Conservation (phyloP, 2,113 vertebrate species). For the Myocastor coypus region DNA sequence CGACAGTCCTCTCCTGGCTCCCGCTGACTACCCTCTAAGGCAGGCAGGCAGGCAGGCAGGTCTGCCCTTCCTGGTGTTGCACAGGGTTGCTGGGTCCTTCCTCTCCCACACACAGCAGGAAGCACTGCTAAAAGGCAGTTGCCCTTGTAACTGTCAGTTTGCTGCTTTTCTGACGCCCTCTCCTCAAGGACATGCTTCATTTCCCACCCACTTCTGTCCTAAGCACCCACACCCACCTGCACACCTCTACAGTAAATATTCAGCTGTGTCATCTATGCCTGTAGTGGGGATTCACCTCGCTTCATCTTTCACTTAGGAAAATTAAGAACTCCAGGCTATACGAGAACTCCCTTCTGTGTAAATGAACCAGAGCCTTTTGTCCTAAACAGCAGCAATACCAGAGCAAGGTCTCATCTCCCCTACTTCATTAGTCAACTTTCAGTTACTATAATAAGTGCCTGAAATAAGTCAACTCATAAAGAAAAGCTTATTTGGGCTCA, state of each 20-base stretch:
- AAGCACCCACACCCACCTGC: not conserved
- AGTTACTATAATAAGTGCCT: not conserved
- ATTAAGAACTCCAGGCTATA: constrained; percentile 29
- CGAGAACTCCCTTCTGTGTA: not conserved
- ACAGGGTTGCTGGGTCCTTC: not conserved
- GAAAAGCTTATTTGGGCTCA: not conserved
- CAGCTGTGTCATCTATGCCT: not conserved
- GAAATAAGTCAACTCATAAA: not conserved
- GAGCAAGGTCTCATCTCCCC: not conserved
- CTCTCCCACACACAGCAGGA: not conserved
- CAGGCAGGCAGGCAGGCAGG: not conserved
- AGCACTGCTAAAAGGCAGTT: constrained; percentile 33
- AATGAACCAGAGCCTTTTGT: not conserved
- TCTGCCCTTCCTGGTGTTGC: constrained; percentile 23
- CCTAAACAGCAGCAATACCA: not conserved
- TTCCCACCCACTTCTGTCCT: constrained; percentile 14
- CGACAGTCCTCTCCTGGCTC: not conserved
- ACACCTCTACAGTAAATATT: not conserved
- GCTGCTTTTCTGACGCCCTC: not conserved
- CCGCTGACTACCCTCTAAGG: not conserved
- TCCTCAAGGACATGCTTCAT: not conserved
- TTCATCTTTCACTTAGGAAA: not conserved
- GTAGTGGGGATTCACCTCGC: not conserved
- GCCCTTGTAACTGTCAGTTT: not conserved
- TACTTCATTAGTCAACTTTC: not conserved